These are phyloP conservation scores for Amphipoea oculea DNA, from an alignment of 2,888 invertebrate species.

Conservation along the genomic window DNA sequence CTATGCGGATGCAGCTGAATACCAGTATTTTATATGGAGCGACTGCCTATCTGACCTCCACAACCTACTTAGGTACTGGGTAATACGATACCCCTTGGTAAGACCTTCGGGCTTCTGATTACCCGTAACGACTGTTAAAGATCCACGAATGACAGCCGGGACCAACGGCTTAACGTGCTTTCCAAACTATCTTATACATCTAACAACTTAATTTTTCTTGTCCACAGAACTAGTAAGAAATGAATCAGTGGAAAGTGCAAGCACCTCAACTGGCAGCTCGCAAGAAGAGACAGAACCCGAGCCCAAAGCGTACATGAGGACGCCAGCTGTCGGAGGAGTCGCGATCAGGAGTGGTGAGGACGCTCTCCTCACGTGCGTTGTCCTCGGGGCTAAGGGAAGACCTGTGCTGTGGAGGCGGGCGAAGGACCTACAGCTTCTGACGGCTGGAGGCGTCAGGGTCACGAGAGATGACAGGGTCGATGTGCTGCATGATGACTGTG, in stretches of 20 bases:
- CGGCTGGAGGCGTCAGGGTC: conserved; percentile 94
- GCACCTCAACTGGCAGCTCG: conserved; percentile 79
- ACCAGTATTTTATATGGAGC: no score
- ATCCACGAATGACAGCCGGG: no score
- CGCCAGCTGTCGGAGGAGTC: conserved; percentile 80
- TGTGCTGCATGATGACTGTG: conserved; percentile 94
- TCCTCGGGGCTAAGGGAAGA: conserved; percentile 92
- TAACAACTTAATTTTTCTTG: conserved; percentile 41
- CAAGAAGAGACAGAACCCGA: conserved; percentile 78
- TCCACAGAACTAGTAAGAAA: conserved; percentile 75
- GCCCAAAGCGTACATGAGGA: conserved; percentile 83
- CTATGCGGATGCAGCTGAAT: no score
- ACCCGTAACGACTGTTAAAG: no score
- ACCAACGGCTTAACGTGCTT: no score
- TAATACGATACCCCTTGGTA: no score
- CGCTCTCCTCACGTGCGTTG: conserved; percentile 95
- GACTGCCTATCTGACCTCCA: no score
- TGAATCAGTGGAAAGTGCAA: conserved; percentile 76
- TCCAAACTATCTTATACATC: not conserved
- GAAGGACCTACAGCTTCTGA: conserved; percentile 92
- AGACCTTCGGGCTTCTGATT: no score
- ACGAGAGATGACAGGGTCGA: conserved; percentile 93
- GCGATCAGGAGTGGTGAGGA: conserved; percentile 92
- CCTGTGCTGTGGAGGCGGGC: conserved; percentile 95
- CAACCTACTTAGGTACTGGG: no score